Conservation (phyloP, 2,888 invertebrate species). For the Girardia tigrina region DNA sequence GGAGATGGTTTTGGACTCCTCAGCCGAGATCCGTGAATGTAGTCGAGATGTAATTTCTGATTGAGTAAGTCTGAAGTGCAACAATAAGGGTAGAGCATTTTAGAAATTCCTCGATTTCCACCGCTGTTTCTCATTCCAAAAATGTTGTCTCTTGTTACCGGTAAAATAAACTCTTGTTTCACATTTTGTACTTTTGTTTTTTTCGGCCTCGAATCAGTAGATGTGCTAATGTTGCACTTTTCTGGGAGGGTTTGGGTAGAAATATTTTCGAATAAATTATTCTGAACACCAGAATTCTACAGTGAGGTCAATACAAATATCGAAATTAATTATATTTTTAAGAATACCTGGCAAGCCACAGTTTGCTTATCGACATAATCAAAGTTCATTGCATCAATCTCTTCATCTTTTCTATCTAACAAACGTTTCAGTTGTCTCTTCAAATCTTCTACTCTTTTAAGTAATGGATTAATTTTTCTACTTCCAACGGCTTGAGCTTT, state of each 20-base stretch:
- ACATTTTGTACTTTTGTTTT: neutral
- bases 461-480: neutral
- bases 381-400: neutral
- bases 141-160: neutral
- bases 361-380: slow-evolving; percentile 13
- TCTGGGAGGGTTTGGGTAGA: neutral
- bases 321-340: neutral
- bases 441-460: neutral
- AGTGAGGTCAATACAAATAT: neutral
- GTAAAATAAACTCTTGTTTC: slow-evolving; percentile 6
- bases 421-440: neutral
- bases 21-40: neutral
- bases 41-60: slow-evolving; percentile 5
- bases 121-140: slow-evolving; percentile 8
- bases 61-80: neutral
- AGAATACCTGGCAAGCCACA: neutral
- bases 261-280: neutral
- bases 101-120: neutral
- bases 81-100: neutral
- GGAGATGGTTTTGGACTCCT: neutral
- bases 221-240: slow-evolving; percentile 5
- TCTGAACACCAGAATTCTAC: neutral
- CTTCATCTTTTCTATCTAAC: slow-evolving; percentile 7
- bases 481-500: neutral
- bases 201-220: neutral